Percentiles rank a stretch among this genome's conserved stretches.
phyloP scores from a whole-genome alignment of 2,888 invertebrate species.

The Idaea dimidiata region DNA sequence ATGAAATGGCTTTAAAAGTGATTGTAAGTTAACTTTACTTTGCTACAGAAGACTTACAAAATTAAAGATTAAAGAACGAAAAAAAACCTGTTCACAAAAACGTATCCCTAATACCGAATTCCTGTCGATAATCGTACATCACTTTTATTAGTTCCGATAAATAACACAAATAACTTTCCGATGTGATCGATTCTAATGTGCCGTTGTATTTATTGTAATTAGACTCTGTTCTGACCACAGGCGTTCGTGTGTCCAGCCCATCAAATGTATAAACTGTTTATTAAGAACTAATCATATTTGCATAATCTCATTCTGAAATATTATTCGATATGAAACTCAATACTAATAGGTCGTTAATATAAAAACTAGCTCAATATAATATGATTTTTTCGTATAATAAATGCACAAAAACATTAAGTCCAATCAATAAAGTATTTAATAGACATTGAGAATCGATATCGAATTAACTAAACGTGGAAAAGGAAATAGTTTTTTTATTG shows the following conservation, averaged over 20 bases:
- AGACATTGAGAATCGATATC: constrained; percentile 43
- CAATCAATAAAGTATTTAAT: constrained; percentile 61
- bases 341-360: constrained; percentile 71
- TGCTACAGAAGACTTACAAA: neutral
- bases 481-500: constrained; percentile 52
- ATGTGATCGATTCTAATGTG: constrained; percentile 76
- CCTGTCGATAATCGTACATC: constrained; percentile 72
- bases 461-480: constrained; percentile 47
- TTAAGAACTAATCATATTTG: constrained; percentile 78
- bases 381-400: constrained; percentile 56
- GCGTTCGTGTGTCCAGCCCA: constrained; percentile 54
- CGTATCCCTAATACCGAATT: constrained; percentile 53
- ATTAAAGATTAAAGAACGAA: constrained; percentile 12
- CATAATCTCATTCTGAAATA: constrained; percentile 73
- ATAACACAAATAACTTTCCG: constrained; percentile 71
- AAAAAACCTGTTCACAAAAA: constrained; percentile 13
- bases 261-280: constrained; percentile 72
- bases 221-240: constrained; percentile 28
- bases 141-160: constrained; percentile 77
- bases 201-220: constrained; percentile 78
- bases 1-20: neutral
- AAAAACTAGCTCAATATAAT: constrained; percentile 67
- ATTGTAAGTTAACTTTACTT: neutral
- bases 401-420: constrained; percentile 58
- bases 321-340: constrained; percentile 70